Evolutionary conservation across 2,113 vertebrate genomes (phyloP).

Genomic region (Serilophus lunatus): DNA sequence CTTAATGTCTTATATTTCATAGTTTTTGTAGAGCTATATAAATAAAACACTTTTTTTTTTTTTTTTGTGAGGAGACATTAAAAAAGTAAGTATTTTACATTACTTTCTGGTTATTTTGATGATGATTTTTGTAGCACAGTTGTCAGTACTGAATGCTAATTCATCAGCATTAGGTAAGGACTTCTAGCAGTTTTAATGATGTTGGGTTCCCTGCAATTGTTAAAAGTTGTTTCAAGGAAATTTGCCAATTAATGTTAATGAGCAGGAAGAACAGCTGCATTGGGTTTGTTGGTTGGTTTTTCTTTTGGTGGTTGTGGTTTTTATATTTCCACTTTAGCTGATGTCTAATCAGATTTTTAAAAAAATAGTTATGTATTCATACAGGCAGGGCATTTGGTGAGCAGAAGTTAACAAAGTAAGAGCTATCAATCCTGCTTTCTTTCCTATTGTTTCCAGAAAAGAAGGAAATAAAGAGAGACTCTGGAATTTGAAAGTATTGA

Average conservation of each 20-base stretch:
- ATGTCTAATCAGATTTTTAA: not conserved
- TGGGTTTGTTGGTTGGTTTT: not conserved
- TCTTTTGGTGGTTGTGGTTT: not conserved
- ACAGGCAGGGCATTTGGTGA: slow-evolving; percentile 40
- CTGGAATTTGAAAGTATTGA: slow-evolving; percentile 67
- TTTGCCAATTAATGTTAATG: not conserved
- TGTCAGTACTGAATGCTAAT: not conserved
- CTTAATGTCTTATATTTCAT: not conserved
- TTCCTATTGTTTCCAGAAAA: slow-evolving; percentile 62
- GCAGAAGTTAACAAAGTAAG: slow-evolving; percentile 67
- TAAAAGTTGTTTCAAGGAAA: not conserved
- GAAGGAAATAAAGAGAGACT: slow-evolving; percentile 69
- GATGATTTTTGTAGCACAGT: not conserved
- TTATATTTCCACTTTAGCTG: not conserved
- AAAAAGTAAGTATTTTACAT: too few species aligned
- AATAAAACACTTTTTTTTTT: not conserved
- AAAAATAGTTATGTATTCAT: slow-evolving; percentile 8
- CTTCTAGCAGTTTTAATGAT: not conserved
- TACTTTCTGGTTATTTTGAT: not conserved
- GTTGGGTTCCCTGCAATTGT: not conserved
- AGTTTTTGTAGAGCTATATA: not conserved
- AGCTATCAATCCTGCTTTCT: slow-evolving; percentile 60
- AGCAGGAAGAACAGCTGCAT: not conserved
- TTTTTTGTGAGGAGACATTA: not conserved
- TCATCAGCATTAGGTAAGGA: not conserved